phyloP scores from a whole-genome alignment of 2,888 invertebrate species.

The Parnassius orleans region DNA sequence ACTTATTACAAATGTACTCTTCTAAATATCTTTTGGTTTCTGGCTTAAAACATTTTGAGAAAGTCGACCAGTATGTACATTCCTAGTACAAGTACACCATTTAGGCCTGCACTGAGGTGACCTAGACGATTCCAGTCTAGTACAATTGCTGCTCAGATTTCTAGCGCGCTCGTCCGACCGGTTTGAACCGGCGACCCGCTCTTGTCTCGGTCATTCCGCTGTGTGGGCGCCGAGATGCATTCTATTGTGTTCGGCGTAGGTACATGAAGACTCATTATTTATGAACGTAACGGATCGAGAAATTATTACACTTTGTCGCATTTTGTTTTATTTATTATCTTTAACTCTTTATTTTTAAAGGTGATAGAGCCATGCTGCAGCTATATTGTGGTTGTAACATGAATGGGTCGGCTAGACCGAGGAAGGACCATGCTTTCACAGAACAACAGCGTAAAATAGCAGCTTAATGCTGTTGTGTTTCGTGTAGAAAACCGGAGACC shows the following conservation, averaged over 20 bases:
- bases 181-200: constrained; percentile 38
- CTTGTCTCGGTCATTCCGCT: constrained; percentile 34
- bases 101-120: constrained; percentile 37
- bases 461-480: too few species aligned
- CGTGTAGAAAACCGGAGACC: too few species aligned
- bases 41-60: neutral
- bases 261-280: neutral
- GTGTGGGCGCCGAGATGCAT: constrained; percentile 29
- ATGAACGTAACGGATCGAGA: neutral
- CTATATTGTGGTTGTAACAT: too few species aligned
- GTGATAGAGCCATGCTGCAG: too few species aligned
- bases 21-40: too few species aligned
- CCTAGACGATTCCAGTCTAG: constrained; percentile 45
- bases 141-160: constrained; percentile 66
- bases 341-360: neutral
- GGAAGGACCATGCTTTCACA: too few species aligned
- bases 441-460: too few species aligned
- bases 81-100: constrained; percentile 1
- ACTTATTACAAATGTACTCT: too few species aligned
- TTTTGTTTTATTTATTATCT: neutral
- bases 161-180: constrained; percentile 55
- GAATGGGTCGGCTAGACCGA: too few species aligned
- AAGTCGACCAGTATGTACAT: constrained; percentile 8
- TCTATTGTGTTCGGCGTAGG: constrained; percentile 11
- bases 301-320: neutral